Conservation (phyloP, 2,113 vertebrate genomes). For the Ardeotis arabs region DNA sequence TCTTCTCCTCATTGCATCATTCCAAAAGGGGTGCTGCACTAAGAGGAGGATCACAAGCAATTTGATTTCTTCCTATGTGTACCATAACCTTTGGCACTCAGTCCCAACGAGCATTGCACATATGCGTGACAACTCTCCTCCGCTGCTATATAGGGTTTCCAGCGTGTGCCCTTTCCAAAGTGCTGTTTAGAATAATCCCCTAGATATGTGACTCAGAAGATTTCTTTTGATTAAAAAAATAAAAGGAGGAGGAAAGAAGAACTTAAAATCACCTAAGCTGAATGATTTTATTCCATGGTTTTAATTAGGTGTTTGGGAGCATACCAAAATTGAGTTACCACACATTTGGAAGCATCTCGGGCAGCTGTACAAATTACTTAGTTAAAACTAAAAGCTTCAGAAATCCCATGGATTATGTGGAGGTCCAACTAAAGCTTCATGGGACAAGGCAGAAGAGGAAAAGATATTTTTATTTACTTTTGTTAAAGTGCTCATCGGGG, state of each 20-base stretch:
- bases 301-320: constrained; percentile 53
- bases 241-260: constrained; percentile 16
- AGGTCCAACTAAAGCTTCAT: constrained; percentile 50
- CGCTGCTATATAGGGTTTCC: background rate
- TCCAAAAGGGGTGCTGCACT: background rate
- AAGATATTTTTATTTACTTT: constrained; percentile 71
- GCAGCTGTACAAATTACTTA: constrained; percentile 68
- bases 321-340: constrained; percentile 9
- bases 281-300: constrained; percentile 30
- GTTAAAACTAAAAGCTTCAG: constrained; percentile 68
- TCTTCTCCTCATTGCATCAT: background rate
- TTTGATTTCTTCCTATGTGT: constrained; percentile 16
- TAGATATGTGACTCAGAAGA: background rate
- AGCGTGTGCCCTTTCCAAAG: constrained; percentile 5
- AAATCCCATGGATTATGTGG: constrained; percentile 71
- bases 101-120: background rate
- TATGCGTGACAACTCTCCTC: background rate
- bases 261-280: constrained; percentile 10
- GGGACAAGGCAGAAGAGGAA: constrained; percentile 43
- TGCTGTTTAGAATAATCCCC: constrained; percentile 6
- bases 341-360: constrained; percentile 66
- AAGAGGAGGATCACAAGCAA: background rate
- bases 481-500: constrained; percentile 44
- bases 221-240: constrained; percentile 21
- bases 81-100: background rate